A percentile compares a stretch with the other conserved stretches of the same genome.
Evolutionary conservation across 2,113 vertebrate genomes (phyloP).

Genomic region (Notothenia coriiceps): DNA sequence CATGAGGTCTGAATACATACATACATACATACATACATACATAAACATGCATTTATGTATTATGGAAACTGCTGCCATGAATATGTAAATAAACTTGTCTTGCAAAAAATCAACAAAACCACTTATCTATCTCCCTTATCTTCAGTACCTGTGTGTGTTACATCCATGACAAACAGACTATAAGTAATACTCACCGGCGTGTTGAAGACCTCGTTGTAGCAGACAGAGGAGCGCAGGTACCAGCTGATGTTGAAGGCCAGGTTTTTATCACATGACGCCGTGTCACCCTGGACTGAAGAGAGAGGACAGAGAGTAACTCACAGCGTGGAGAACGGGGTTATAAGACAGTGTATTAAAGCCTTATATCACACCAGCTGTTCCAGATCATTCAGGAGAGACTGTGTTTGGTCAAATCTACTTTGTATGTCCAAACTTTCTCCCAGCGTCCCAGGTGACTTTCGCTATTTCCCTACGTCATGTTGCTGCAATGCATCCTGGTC

Average conservation of each 20-base stretch:
- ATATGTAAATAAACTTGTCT: too few relatives aligned
- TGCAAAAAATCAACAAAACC: too few relatives aligned
- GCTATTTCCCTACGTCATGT: background rate
- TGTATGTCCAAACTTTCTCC: background rate
- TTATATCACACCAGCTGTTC: background rate
- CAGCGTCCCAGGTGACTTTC: too few relatives aligned
- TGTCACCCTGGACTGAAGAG: constrained; percentile 73
- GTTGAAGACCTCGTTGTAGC: constrained; percentile 86
- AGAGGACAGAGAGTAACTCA: background rate
- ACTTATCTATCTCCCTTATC: too few relatives aligned
- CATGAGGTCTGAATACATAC: too few relatives aligned
- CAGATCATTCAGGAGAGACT: background rate
- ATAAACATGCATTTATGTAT: too few relatives aligned
- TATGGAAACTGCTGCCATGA: too few relatives aligned
- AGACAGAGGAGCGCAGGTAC: constrained; percentile 85
- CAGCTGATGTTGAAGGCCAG: constrained; percentile 83
- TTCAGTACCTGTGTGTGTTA: too few relatives aligned
- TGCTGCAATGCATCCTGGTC: constrained; percentile 11
- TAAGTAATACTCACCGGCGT: constrained; percentile 68
- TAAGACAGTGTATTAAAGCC: background rate
- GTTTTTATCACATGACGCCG: constrained; percentile 66
- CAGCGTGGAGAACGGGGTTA: background rate
- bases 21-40: too few relatives aligned
- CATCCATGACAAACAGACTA: too few relatives aligned
- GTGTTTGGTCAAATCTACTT: background rate